Evolutionary conservation across 2,113 vertebrate genomes (phyloP).

Genomic region (Megaleporinus macrocephalus): DNA sequence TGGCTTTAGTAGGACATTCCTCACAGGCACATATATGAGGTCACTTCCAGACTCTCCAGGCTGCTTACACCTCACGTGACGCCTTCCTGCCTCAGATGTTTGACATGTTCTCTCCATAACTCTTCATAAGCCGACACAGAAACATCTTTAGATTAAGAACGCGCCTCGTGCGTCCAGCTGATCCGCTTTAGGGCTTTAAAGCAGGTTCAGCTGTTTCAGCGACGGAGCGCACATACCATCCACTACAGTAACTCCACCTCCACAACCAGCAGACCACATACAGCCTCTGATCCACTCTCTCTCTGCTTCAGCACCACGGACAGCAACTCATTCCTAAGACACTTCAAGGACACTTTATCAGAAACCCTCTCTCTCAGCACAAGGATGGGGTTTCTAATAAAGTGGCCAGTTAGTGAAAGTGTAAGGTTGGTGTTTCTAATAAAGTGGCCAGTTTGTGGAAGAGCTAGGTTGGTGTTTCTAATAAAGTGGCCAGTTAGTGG

Average conservation of each 20-base stretch:
- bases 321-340: not conserved
- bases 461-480: too few species aligned
- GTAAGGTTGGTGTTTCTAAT: too few species aligned
- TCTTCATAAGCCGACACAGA: not conserved
- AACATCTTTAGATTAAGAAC: not conserved
- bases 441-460: too few species aligned
- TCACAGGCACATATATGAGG: constrained; percentile 45
- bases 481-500: too few species aligned
- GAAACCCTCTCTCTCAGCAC: too few species aligned
- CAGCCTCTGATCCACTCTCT: too few species aligned
- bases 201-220: not conserved
- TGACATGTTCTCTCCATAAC: not conserved
- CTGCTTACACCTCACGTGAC: not conserved
- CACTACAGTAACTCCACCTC: not conserved
- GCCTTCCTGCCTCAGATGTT: not conserved
- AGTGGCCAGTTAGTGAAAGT: too few species aligned
- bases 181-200: not conserved
- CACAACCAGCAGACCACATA: not conserved
- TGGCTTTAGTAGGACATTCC: constrained; percentile 57
- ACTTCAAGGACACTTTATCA: too few species aligned
- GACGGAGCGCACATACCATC: not conserved
- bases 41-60: not conserved
- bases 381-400: too few species aligned
- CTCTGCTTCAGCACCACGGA: constrained; percentile 34
- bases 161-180: not conserved